Base-by-base conservation (phyloP, 2,888 invertebrate species). In the Mythimna impura region DNA sequence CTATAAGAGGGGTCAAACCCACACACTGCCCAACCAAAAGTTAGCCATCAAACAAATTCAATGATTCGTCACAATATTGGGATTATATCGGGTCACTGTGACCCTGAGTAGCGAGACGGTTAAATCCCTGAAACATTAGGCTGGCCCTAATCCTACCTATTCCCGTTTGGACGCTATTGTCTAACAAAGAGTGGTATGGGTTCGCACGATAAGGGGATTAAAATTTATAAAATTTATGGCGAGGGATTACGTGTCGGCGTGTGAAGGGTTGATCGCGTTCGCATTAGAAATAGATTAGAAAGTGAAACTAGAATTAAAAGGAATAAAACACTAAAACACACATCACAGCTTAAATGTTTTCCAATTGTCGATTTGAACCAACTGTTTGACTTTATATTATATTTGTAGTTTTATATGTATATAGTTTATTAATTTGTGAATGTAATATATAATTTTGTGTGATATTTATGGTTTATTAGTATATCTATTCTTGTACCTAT, bases 141-240 rank as follows among this genome's bases (percentile, higher is more conserved):
- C 85, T 89, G 84, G 70, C 73, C 77, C 87, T 91, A 92, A 92
- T 90, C 91, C 90, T 81, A 84, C 90, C 89, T 88, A 89, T 88
- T 84, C 87, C 86, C 87, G 83, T 87, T 88, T 87, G 87, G 84
- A 81, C 86, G 85, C 85, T 85, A 86, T 80, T 77, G 83, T 85
- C 84, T 85, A 87, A 92, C 92, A 92, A 93, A 92, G 91, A 91
- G 89, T 91, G 86, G 89, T 89, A 89, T 89, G 93, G 92, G 86
- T 78, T 86, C 82, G 84, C 81, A 87, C 92, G 95, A 95, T 95
- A 95, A 94, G 91, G 87, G 94, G 94, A 94, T 95, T 95, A 94
- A 93, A 93, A 91, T 93, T 91, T 91, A 89, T 91, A 91, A 93
- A 93, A 93, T 93, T 93, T 93, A 93, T 93, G 87, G 91, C 86